Percentiles rank a stretch among this genome's conserved stretches.
Conservation (phyloP, 2,797 vertebrate genomes). For the Pelobates cultripes region DNA sequence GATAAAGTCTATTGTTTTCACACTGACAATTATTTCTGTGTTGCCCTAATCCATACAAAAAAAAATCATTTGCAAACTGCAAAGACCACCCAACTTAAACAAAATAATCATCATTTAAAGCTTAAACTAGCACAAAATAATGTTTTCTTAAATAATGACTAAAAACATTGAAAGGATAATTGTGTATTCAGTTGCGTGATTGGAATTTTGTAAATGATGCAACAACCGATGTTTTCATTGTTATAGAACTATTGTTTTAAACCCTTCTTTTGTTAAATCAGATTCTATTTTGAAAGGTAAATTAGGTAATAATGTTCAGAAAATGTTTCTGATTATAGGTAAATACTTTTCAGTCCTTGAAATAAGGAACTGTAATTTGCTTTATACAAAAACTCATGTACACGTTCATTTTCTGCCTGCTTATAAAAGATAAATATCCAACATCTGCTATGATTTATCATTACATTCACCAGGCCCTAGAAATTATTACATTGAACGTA, state of each 20-base stretch:
- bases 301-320: no score
- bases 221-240: not conserved
- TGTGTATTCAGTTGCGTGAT: not conserved
- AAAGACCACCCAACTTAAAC: conserved; percentile 65
- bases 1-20: conserved; percentile 96
- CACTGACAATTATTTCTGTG: conserved; percentile 83
- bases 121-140: conserved; percentile 1
- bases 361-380: no score
- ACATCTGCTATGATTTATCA: no score
- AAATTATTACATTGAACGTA: no score
- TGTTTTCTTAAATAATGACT: conserved; percentile 1
- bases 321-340: no score
- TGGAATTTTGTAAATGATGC: not conserved
- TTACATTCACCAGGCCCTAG: no score
- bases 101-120: conserved; percentile 57
- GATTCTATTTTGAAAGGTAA: not conserved
- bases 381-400: no score
- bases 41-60: conserved; percentile 85
- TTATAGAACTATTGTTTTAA: not conserved
- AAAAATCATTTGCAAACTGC: conserved; percentile 71
- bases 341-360: not conserved
- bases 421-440: no score
- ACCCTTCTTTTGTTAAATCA: not conserved
- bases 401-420: no score
- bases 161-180: not conserved